Evolutionary conservation across 2,888 invertebrate genomes (phyloP).

Genomic region (Perdita meconis): DNA sequence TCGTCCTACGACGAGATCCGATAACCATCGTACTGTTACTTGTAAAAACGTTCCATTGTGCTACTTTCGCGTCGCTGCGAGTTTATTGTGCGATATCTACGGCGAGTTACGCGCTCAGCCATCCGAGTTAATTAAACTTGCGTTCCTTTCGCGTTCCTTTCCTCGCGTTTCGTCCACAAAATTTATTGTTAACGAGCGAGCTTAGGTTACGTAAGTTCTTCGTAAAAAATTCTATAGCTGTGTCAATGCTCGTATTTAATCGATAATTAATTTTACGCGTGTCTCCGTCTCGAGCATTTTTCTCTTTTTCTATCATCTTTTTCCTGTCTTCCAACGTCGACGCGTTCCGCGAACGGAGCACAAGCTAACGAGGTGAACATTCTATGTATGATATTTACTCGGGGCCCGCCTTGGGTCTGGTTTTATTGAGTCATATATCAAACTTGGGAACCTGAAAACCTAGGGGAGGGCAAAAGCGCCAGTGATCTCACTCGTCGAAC

Average conservation of each 20-base stretch:
- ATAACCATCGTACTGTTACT: constrained; percentile 50
- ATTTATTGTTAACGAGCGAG: constrained; percentile 1
- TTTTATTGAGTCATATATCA: constrained; percentile 84
- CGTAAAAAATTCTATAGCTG: too few relatives aligned
- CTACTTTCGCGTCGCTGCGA: constrained; percentile 38
- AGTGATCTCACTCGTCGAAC: constrained; percentile 8
- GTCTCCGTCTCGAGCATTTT: constrained; percentile 34
- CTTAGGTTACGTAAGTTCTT: not conserved
- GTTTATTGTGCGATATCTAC: not conserved
- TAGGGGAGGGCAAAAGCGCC: constrained; percentile 36
- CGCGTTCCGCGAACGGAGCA: constrained; percentile 51
- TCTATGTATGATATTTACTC: constrained; percentile 82
- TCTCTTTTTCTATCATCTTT: constrained; percentile 3
- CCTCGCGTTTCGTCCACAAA: not conserved
- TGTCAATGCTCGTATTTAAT: constrained; percentile 76
- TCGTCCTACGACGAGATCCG: constrained; percentile 59
- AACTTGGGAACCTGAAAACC: constrained; percentile 65
- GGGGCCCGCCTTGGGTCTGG: constrained; percentile 76
- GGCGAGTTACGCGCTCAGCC: not conserved
- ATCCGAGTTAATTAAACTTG: constrained; percentile 1
- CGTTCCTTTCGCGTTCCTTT: constrained; percentile 23
- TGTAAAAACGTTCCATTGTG: constrained; percentile 37
- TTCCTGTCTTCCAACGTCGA: constrained; percentile 8
- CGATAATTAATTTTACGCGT: constrained; percentile 64
- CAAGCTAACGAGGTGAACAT: constrained; percentile 81